Conservation (phyloP, 2,888 invertebrate genomes). For the Pyrrhia umbra region DNA sequence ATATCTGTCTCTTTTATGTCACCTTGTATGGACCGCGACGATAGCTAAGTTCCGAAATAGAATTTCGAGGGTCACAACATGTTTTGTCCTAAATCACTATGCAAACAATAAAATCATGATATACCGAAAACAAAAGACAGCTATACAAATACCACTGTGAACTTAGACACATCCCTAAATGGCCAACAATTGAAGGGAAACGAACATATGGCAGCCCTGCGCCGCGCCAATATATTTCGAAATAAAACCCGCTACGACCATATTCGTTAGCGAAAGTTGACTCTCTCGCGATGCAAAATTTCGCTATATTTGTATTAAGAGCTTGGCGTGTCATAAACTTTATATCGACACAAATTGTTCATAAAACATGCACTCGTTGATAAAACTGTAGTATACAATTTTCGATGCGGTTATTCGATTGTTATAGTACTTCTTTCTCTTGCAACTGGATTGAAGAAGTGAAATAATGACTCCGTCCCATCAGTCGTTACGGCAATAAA, state of each 20-base stretch:
- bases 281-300: conserved; percentile 74
- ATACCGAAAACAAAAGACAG: conserved; percentile 31
- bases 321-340: conserved; percentile 73
- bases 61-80: background rate
- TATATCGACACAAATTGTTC: conserved; percentile 65
- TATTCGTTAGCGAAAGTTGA: conserved; percentile 85
- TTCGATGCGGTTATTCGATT: conserved; percentile 36
- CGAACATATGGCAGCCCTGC: conserved; percentile 63
- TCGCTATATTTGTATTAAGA: conserved; percentile 78
- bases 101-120: conserved; percentile 47
- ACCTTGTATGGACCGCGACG: background rate
- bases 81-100: conserved; percentile 27
- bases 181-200: conserved; percentile 60
- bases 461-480: conserved; percentile 24
- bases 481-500: background rate
- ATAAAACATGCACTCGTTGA: conserved; percentile 61
- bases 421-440: conserved; percentile 22
- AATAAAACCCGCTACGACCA: conserved; percentile 76
- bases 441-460: conserved; percentile 15
- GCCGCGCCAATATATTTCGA: conserved; percentile 67
- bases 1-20: no score
- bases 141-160: conserved; percentile 47
- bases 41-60: background rate
- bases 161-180: conserved; percentile 58
- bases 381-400: conserved; percentile 46